Evolutionary conservation across 1,140 invertebrate species (phyloP).

Genomic region (Eurosta solidaginis): DNA sequence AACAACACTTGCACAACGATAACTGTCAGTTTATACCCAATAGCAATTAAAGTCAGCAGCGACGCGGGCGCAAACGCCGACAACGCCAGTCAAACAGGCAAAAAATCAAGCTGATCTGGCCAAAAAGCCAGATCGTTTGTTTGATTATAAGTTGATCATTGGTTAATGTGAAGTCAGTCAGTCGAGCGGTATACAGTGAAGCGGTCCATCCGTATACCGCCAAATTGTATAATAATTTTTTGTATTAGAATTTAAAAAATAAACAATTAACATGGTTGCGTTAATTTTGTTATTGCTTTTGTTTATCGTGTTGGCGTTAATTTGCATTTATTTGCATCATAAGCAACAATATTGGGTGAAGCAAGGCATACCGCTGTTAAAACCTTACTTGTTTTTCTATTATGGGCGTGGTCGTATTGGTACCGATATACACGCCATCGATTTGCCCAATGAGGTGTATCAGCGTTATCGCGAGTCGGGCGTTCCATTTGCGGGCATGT

Average conservation of each 20-base stretch:
- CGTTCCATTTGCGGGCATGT: constrained; percentile 46
- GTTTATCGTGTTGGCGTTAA: not conserved
- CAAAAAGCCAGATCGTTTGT: not conserved
- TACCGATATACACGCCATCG: not conserved
- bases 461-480: not conserved
- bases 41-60: not conserved
- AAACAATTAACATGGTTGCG: not conserved
- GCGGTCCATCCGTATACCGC: not conserved
- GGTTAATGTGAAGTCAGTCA: constrained; percentile 1
- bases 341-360: not conserved
- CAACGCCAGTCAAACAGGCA: not conserved
- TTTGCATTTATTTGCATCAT: not conserved
- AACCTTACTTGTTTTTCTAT: not conserved
- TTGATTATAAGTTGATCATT: too few species aligned
- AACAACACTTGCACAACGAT: not conserved
- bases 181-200: constrained; percentile 7
- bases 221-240: not conserved
- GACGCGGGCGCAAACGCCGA: not conserved
- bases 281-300: not conserved
- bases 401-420: constrained; percentile 4
- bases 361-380: not conserved
- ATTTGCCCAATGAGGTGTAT: constrained; percentile 6
- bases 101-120: not conserved
- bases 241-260: not conserved
- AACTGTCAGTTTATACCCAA: not conserved